phyloP scores from a whole-genome alignment of 2,797 vertebrate species.

The Chelonia mydas region DNA sequence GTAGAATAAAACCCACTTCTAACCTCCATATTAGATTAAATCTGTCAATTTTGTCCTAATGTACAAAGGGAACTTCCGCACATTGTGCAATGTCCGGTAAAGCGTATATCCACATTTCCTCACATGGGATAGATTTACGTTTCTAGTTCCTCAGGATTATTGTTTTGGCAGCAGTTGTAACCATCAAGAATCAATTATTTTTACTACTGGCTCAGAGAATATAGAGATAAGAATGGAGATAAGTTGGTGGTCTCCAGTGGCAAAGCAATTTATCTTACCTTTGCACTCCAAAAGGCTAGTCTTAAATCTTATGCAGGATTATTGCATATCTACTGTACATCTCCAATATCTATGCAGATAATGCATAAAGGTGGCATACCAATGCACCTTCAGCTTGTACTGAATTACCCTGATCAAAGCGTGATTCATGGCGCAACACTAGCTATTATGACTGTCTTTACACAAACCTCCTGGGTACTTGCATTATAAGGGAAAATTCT shows the following conservation, averaged over 20 bases:
- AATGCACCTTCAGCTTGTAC: background rate
- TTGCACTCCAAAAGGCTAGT: background rate
- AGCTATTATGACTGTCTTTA: background rate
- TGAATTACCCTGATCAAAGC: background rate
- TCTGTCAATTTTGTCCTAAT: background rate
- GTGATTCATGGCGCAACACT: background rate
- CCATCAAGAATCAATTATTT: conserved; percentile 7
- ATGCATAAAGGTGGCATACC: background rate
- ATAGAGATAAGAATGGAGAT: background rate
- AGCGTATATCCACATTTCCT: background rate
- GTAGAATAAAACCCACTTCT: background rate
- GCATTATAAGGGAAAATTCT: background rate
- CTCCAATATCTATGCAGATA: background rate
- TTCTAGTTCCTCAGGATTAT: conserved; percentile 7
- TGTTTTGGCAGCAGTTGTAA: background rate
- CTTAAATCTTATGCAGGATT: background rate
- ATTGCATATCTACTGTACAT: background rate
- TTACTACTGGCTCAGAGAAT: background rate
- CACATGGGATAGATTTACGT: background rate
- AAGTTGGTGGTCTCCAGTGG: conserved; percentile 3
- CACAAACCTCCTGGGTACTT: background rate
- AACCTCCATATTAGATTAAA: background rate
- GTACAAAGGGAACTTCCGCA: background rate
- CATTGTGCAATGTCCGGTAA: background rate
- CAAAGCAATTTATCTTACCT: background rate